Percentiles rank a stretch among this genome's conserved stretches.
phyloP scores from a whole-genome alignment of 2,797 vertebrate species.

The Poeciliopsis paucimaculata region DNA sequence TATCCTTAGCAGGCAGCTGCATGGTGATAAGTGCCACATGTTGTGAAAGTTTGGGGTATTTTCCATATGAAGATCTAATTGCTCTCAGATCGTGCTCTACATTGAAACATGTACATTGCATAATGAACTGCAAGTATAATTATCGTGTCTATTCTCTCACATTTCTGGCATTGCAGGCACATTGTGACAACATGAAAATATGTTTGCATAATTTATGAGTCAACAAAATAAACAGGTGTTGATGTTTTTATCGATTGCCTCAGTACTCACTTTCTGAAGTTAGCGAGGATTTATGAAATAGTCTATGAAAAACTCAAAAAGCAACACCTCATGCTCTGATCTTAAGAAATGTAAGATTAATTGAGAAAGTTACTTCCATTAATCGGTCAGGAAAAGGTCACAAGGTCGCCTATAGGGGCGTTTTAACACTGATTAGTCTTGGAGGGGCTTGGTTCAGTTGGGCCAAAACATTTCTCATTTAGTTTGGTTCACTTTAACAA shows the following conservation, averaged over 20 bases:
- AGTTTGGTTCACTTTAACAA: not conserved
- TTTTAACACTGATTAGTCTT: not conserved
- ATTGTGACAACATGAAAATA: conserved; percentile 11
- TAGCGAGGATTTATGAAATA: not conserved
- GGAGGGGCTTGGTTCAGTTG: too few species aligned
- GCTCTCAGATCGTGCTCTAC: not conserved
- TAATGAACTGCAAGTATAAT: not conserved
- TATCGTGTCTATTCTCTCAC: not conserved
- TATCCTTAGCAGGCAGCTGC: not conserved
- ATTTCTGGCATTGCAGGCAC: not conserved
- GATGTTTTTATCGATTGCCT: conserved; percentile 17
- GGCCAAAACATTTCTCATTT: too few species aligned
- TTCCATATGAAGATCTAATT: not conserved
- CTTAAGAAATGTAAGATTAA: not conserved
- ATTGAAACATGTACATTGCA: not conserved
- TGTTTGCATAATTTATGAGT: conserved; percentile 46
- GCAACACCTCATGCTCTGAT: not conserved
- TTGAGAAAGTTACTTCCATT: not conserved
- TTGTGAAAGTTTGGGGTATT: not conserved
- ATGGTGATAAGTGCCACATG: not conserved
- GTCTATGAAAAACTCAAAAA: not conserved
- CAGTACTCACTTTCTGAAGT: not conserved
- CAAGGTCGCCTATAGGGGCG: not conserved
- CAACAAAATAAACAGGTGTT: conserved; percentile 40
- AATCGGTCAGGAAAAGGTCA: not conserved